These are phyloP conservation scores for Petromus typicus DNA, from an alignment of 2,113 vertebrate genomes.

Conservation along the genomic window DNA sequence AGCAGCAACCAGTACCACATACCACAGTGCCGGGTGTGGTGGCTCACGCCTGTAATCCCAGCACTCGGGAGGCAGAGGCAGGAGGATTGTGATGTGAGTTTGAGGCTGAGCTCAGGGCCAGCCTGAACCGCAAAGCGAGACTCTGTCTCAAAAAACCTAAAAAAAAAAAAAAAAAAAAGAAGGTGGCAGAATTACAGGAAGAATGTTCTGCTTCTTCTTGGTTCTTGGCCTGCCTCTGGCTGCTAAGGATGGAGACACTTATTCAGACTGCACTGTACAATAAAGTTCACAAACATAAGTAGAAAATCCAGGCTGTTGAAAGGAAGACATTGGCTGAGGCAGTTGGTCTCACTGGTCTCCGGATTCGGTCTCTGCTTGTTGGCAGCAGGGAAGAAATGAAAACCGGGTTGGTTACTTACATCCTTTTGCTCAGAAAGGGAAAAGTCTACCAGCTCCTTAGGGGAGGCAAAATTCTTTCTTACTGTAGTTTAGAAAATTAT, in stretches of 20 bases:
- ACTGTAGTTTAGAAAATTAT: slow-evolving; percentile 46
- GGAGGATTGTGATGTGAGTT: no score
- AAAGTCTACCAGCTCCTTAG: background rate
- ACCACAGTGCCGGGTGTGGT: no score
- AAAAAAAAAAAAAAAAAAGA: no score
- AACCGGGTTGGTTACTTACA: slow-evolving; percentile 17
- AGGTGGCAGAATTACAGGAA: background rate
- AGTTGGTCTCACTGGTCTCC: background rate
- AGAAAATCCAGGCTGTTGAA: background rate
- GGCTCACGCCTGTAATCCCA: no score
- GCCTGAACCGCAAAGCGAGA: no score
- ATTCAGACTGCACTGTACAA: background rate
- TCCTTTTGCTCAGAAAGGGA: slow-evolving; percentile 23
- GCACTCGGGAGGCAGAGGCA: no score
- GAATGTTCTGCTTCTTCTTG: background rate
- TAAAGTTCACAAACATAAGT: slow-evolving; percentile 9
- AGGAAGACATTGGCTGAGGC: background rate
- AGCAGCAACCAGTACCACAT: no score
- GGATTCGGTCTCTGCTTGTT: slow-evolving; percentile 14
- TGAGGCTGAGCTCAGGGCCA: no score
- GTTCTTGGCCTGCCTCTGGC: slow-evolving; percentile 16
- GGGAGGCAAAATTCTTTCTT: slow-evolving; percentile 16
- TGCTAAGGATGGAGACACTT: background rate
- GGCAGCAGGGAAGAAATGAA: slow-evolving; percentile 10
- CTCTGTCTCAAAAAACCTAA: no score